Evolutionary conservation across 2,888 invertebrate genomes (phyloP).

Genomic region (Flexamia atlantica): DNA sequence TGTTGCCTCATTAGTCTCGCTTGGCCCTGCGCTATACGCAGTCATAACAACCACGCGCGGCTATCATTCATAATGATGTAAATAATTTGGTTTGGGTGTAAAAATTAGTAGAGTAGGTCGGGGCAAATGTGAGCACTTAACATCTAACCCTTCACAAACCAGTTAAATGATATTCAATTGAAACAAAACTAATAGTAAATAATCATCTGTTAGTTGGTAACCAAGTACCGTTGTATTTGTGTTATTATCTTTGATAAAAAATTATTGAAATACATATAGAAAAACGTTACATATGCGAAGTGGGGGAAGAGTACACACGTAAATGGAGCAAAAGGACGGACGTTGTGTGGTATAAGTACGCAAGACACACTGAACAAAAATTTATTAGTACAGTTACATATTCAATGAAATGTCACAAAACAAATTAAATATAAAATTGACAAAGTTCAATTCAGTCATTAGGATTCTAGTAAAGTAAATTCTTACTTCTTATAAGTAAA

Average conservation of each 20-base stretch:
- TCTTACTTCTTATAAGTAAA: too few species aligned
- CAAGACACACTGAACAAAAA: conserved; percentile 2
- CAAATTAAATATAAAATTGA: background rate
- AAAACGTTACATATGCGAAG: conserved; percentile 43
- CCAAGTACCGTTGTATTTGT: conserved; percentile 41
- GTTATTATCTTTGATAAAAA: conserved; percentile 39
- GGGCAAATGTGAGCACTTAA: conserved; percentile 47
- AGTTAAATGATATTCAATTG: conserved; percentile 27
- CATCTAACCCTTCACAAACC: conserved; percentile 35
- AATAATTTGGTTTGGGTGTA: too few species aligned
- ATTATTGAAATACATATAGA: background rate
- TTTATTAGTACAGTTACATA: conserved; percentile 18
- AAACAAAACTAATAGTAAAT: conserved; percentile 49
- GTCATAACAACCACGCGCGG: too few species aligned
- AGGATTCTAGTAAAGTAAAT: too few species aligned
- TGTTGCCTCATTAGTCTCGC: too few species aligned
- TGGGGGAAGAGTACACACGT: conserved; percentile 50
- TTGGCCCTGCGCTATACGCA: too few species aligned
- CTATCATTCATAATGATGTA: too few species aligned
- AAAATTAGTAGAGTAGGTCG: conserved; percentile 44
- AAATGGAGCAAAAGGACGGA: conserved; percentile 45
- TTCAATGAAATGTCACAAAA: conserved; percentile 13
- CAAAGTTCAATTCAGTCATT: conserved; percentile 1
- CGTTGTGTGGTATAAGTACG: conserved; percentile 19
- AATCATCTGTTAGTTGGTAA: conserved; percentile 39